These are phyloP conservation scores for Gobiocypris rarus DNA, from an alignment of 2,113 vertebrate genomes.

Conservation along the genomic window DNA sequence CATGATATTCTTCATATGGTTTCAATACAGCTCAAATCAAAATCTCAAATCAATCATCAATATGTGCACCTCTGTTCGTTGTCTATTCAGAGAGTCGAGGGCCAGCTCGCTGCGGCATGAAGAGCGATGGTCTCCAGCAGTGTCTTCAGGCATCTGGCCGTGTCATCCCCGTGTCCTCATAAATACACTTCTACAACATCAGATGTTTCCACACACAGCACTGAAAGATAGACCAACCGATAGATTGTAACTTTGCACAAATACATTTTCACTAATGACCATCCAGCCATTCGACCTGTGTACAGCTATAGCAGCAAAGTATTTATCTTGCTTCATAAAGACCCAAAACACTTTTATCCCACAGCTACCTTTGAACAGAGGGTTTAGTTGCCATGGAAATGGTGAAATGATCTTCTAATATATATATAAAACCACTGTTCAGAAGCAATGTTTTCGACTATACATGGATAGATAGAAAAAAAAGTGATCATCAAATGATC, in stretches of 20 bases:
- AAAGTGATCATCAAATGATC: conserved; percentile 1
- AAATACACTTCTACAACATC: conserved; percentile 48
- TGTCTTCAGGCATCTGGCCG: conserved; percentile 29
- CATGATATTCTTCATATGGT: background rate
- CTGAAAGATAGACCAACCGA: background rate
- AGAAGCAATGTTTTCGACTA: conserved; percentile 20
- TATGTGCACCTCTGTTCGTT: background rate
- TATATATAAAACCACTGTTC: conserved; percentile 35
- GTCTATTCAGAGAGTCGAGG: background rate
- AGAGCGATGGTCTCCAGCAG: conserved; percentile 36
- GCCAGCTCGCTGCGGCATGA: background rate
- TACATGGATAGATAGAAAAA: conserved; percentile 17
- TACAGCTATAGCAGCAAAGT: conserved; percentile 25
- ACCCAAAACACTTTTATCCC: conserved; percentile 42
- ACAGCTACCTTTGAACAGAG: conserved; percentile 49
- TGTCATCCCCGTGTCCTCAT: conserved; percentile 12
- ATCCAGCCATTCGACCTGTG: background rate
- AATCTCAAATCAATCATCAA: background rate
- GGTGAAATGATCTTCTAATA: conserved; percentile 41
- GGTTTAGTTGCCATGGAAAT: conserved; percentile 55
- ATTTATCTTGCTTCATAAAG: conserved; percentile 30
- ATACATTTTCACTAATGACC: conserved; percentile 28
- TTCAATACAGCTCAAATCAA: background rate
- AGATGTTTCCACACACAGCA: conserved; percentile 45
- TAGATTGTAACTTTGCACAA: conserved; percentile 3